A percentile compares a stretch with the other conserved stretches of the same genome.
These are phyloP conservation scores for Polymixis lichenea DNA, from an alignment of 2,888 invertebrate species.

Conservation along the genomic window DNA sequence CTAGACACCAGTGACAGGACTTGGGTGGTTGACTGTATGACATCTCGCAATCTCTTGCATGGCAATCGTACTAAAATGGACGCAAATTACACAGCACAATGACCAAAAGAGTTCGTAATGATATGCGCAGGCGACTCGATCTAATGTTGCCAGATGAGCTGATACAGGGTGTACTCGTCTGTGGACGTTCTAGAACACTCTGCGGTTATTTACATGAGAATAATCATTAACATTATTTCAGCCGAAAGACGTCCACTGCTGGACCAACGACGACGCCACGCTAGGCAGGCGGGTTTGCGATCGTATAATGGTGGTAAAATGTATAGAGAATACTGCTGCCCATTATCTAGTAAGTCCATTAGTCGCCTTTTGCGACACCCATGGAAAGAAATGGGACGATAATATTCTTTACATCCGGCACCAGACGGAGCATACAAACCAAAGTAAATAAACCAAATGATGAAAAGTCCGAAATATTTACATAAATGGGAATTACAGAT, in stretches of 20 bases:
- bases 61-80: slow-evolving; percentile 74
- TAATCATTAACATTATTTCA: too few relatives aligned
- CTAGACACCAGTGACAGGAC: background rate
- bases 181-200: slow-evolving; percentile 12
- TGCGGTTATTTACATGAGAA: background rate
- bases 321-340: too few relatives aligned
- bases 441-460: background rate
- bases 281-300: too few relatives aligned
- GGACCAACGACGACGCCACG: too few relatives aligned
- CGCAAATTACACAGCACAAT: slow-evolving; percentile 74
- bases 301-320: too few relatives aligned
- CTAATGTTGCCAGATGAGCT: slow-evolving; percentile 56
- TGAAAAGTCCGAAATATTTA: background rate
- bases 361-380: too few relatives aligned
- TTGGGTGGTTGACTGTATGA: slow-evolving; percentile 60
- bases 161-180: slow-evolving; percentile 39
- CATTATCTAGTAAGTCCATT: too few relatives aligned
- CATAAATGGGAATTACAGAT: background rate
- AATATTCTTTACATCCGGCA: too few relatives aligned
- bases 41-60: slow-evolving; percentile 76
- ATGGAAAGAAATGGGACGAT: too few relatives aligned
- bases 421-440: too few relatives aligned
- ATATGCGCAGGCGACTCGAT: slow-evolving; percentile 59
- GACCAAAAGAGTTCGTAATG: slow-evolving; percentile 68
- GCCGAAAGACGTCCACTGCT: too few relatives aligned